Conservation (phyloP, 1,140 invertebrate genomes). For the Drosophila cardini region DNA sequence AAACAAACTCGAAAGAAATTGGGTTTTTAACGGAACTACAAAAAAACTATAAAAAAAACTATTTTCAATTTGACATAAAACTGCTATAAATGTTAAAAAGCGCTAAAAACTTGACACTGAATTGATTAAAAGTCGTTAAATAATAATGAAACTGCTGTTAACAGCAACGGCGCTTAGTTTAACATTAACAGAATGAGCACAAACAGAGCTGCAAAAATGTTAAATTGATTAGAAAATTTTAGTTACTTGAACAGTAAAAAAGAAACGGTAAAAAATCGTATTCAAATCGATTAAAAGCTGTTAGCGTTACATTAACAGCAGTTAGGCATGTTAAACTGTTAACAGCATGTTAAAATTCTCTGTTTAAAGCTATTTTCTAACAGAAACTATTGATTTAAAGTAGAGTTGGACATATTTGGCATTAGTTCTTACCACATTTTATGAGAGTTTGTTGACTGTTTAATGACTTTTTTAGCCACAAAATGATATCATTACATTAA, state of each 20-base stretch:
- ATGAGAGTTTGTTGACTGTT: not conserved
- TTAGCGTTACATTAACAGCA: not conserved
- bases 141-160: too few relatives aligned
- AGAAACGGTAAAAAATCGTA: not conserved
- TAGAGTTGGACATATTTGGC: not conserved
- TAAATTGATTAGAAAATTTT: too few relatives aligned
- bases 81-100: constrained; percentile 1
- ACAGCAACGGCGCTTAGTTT: too few relatives aligned
- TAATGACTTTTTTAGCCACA: constrained; percentile 1
- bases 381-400: not conserved
- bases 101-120: not conserved
- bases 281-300: not conserved
- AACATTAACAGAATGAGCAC: too few relatives aligned
- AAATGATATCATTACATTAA: constrained; percentile 17
- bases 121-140: not conserved
- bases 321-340: not conserved
- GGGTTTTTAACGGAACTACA: too few relatives aligned
- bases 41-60: not conserved
- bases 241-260: too few relatives aligned
- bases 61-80: not conserved
- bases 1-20: constrained; percentile 4
- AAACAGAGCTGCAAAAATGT: too few relatives aligned
- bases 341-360: not conserved
- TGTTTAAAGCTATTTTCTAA: too few relatives aligned
- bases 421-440: not conserved